Evolutionary conservation across 2,888 invertebrate genomes (phyloP), one percentile per base, ranked within the genome.

Genomic region (Apodemia hepburni): DNA sequence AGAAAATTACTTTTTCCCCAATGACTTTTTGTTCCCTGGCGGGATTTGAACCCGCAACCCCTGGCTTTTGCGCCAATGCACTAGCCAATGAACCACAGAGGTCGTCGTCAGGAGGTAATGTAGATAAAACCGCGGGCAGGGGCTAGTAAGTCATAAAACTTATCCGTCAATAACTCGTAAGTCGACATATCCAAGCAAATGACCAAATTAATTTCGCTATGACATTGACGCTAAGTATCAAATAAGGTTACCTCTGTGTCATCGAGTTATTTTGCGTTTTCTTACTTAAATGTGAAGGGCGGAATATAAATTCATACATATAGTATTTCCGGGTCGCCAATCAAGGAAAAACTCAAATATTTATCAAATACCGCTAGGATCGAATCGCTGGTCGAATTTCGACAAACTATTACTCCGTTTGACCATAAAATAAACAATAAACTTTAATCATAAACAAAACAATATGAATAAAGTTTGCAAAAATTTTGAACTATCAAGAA

Each of bases 181-280:
- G 42, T 15, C 15, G 42, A 42, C 42, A 42, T 42, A 12, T 42
- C 42, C 42, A 15, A 42, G 15, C 42, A 42, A 42, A 42, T 42
- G 42, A 42, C 54, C 12, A 54, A 54, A 54, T 54, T 27, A 54
- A 54, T 27, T 54, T 54, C 54, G 54, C 12, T 22, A 27, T 54
- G 54, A 27, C 54, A 54, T 54, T 54, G 54, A 22, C 54, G 27
- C 54, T 42, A 22, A 27, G 54, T 54, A 54, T 54, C 54, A 54
- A 54, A 54, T 54, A 54, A 54, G 54, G 54, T 54, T 54, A 54
- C 54, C 22, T 54, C 27, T 54, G 54, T 54, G 54, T 54, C 54
- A 54, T 54, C 54, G 54, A 54, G 54, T 54, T 54, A 54, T 54
- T 54, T 54, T 54, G 54, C 54, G 54, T 54, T 54, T 54, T 54